These are phyloP conservation scores for Daubentonia madagascariensis DNA, from an alignment of 2,113 vertebrate species.

Conservation along the genomic window DNA sequence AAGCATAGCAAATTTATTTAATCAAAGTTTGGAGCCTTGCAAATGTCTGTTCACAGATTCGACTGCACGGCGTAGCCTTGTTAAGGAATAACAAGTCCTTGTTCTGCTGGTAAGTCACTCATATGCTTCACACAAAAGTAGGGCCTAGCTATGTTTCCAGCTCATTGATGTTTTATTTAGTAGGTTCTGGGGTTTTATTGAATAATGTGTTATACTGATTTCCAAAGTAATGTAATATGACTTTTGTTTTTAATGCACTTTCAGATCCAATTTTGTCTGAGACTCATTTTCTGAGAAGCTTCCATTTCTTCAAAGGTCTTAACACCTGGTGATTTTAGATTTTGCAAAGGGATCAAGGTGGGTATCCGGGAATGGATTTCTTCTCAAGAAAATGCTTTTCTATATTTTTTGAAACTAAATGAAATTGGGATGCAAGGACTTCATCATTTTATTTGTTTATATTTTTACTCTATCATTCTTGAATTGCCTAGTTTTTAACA, in stretches of 20 bases:
- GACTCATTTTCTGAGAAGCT: not conserved
- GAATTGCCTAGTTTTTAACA: not conserved
- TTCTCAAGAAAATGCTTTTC: not conserved
- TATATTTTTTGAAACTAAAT: not conserved
- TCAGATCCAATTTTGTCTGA: not conserved
- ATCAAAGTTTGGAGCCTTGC: not conserved
- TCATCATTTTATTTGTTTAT: not conserved
- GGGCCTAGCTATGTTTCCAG: not conserved
- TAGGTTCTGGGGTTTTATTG: not conserved
- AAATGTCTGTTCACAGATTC: not conserved
- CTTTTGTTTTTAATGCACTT: not conserved
- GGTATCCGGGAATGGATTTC: not conserved
- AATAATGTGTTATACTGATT: not conserved
- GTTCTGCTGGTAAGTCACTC: not conserved
- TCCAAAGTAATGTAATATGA: not conserved
- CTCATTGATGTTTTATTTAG: not conserved
- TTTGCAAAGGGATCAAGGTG: not conserved
- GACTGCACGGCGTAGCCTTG: not conserved
- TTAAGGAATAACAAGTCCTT: not conserved
- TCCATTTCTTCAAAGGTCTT: not conserved
- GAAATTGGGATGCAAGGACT: not conserved
- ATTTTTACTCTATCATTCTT: not conserved
- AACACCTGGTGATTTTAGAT: not conserved
- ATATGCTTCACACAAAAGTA: not conserved
- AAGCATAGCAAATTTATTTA: not conserved